These are phyloP conservation scores for Amblyopsis hoosieri DNA, from an alignment of 2,797 vertebrate species.

Conservation along the genomic window DNA sequence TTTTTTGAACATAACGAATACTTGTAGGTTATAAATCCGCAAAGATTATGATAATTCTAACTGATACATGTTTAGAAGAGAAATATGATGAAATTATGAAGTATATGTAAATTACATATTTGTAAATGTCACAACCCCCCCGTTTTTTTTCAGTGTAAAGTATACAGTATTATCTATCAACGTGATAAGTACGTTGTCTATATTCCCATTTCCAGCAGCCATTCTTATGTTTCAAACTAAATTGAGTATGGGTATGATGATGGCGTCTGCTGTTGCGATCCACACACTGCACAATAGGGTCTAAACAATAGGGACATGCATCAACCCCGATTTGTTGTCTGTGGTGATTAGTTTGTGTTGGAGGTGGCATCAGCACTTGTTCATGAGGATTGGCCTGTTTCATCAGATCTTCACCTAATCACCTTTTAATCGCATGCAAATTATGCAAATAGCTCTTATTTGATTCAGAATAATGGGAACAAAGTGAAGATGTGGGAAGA, in stretches of 20 bases:
- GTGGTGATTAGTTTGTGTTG: conserved; percentile 25
- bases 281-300: conserved; percentile 10
- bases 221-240: conserved; percentile 1
- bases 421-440: conserved; percentile 70
- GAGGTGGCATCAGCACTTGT: conserved; percentile 7
- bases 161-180: conserved; percentile 11
- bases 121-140: too few species aligned
- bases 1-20: too few species aligned
- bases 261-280: conserved; percentile 1
- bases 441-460: conserved; percentile 53
- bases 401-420: conserved; percentile 48
- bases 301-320: conserved; percentile 30
- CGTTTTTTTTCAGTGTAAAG: conserved; percentile 8
- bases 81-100: too few species aligned
- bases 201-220: neutral
- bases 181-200: neutral
- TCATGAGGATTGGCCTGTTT: conserved; percentile 11
- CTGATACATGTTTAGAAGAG: too few species aligned
- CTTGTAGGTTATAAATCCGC: too few species aligned
- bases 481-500: conserved; percentile 50
- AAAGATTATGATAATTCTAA: too few species aligned
- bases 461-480: conserved; percentile 67
- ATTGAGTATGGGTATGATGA: conserved; percentile 13
- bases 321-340: conserved; percentile 18
- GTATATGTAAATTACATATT: too few species aligned